Base-by-base conservation (phyloP, 1,140 invertebrate genomes). In the Globodera ellingtonae region DNA sequence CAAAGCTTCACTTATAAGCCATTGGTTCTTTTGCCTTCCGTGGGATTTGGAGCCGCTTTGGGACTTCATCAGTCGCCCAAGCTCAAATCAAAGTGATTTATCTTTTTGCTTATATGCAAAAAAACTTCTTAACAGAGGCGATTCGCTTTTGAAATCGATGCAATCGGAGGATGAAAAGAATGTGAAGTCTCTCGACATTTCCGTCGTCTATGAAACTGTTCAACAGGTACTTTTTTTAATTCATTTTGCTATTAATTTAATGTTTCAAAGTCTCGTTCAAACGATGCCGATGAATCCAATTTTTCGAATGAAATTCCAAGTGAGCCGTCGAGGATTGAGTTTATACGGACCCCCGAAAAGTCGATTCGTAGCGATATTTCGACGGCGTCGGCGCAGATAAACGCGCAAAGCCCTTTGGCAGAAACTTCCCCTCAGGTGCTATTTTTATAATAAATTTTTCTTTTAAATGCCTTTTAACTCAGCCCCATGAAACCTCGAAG, bases 41-140 rank as follows among this genome's bases (percentile, higher is more conserved):
- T 80, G 59, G 79, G 79, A 46, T 80, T 80, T 35, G 79, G 79
- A 4, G 62, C 79, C 15, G 59, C 79, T 6, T 66, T 80, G 10
- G 79, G 79, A 46, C 69, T 77, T 7, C 44, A 69, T 7, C 75
- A 77, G 50, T 59, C 52, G 48, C 75, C 75, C 4, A 77, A 77
- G 67, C 69, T 77, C 7, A 77, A 50, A 77, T 62, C 65, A 65
- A 52, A 50, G 46, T 77, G 21, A 65, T 18, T 75, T 50, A 35
- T 21, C n/a, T 6, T 6, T 18, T 67, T 67, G 18, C n/a, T 6
- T 74, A 15, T 74, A 48, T 76, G 65, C 21, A 62, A n/a, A 6
- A 67, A 15, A 65, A 15, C 6, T 21, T 21, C 35, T 74, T 48
- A 56, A 15, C 24, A 67, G 75, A 21, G 48, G 69, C 1, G 69